phyloP scores from a whole-genome alignment of 2,113 vertebrate genomes.

The Chionis minor region DNA sequence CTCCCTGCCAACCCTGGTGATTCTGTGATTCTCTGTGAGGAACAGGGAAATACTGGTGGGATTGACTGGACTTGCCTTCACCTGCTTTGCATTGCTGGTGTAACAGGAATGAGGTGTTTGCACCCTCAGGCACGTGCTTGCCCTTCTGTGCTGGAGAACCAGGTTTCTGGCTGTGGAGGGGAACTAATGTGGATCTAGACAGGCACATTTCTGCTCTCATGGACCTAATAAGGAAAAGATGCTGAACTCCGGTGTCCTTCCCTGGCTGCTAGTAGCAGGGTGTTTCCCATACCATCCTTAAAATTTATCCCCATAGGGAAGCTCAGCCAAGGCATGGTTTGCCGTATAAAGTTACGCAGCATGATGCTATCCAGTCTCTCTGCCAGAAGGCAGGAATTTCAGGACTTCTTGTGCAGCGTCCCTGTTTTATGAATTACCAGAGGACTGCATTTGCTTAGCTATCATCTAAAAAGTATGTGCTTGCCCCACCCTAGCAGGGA shows the following conservation, averaged over 20 bases:
- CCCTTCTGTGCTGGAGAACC: not conserved
- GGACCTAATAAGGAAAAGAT: not conserved
- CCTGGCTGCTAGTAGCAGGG: not conserved
- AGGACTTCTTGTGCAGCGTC: not conserved
- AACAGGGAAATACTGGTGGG: not conserved
- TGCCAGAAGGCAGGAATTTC: constrained; percentile 10
- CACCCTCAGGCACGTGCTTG: not conserved
- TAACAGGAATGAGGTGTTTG: not conserved
- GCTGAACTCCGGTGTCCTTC: not conserved
- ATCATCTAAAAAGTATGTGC: not conserved
- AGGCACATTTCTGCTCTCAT: not conserved
- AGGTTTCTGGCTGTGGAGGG: not conserved
- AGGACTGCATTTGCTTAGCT: not conserved
- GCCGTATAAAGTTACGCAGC: rapidly evolving
- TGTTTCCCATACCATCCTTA: not conserved
- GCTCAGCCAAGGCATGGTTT: not conserved
- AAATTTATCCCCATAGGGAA: not conserved
- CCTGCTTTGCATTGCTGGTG: not conserved
- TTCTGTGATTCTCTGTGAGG: not conserved
- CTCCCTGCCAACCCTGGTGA: too few relatives aligned
- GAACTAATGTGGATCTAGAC: not conserved
- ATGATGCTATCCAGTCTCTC: not conserved
- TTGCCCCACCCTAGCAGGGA: not conserved
- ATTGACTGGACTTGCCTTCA: not conserved
- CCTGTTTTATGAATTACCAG: not conserved